These are phyloP conservation scores for Trematomus loennbergii DNA, from an alignment of 2,113 vertebrate genomes.

Conservation along the genomic window DNA sequence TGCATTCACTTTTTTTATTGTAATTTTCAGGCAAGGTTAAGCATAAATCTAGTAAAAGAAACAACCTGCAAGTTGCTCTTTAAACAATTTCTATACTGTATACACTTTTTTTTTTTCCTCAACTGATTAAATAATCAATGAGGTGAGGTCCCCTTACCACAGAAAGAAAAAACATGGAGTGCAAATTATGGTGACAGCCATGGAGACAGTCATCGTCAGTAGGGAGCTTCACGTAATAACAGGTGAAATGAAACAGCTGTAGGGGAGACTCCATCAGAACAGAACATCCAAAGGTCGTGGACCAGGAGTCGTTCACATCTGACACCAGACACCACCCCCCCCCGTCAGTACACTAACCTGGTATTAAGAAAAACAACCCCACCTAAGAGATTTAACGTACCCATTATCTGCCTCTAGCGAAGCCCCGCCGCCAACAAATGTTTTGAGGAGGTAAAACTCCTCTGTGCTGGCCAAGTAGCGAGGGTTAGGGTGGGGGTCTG, in stretches of 20 bases:
- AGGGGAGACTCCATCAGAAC: neutral
- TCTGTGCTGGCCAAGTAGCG: neutral
- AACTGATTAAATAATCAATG: neutral
- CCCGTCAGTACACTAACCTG: neutral
- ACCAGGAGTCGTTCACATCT: neutral
- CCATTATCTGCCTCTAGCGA: neutral
- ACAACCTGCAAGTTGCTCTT: too few species aligned
- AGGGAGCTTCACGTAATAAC: neutral
- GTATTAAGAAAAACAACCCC: constrained; percentile 8
- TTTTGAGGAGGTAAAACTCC: neutral
- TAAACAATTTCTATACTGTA: neutral
- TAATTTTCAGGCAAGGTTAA: too few species aligned
- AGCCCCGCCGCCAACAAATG: neutral
- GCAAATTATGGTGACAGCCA: constrained; percentile 3
- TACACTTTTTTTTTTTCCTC: neutral
- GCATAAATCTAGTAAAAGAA: too few species aligned
- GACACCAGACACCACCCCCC: neutral
- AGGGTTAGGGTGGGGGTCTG: neutral
- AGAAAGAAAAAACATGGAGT: neutral
- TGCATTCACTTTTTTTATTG: too few species aligned
- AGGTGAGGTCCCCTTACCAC: neutral
- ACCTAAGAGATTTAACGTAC: constrained; percentile 11
- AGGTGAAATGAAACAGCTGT: neutral
- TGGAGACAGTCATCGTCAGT: neutral
- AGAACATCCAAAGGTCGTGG: too few species aligned